phyloP scores from a whole-genome alignment of 2,888 invertebrate species.

The Parasteatoda lunata region DNA sequence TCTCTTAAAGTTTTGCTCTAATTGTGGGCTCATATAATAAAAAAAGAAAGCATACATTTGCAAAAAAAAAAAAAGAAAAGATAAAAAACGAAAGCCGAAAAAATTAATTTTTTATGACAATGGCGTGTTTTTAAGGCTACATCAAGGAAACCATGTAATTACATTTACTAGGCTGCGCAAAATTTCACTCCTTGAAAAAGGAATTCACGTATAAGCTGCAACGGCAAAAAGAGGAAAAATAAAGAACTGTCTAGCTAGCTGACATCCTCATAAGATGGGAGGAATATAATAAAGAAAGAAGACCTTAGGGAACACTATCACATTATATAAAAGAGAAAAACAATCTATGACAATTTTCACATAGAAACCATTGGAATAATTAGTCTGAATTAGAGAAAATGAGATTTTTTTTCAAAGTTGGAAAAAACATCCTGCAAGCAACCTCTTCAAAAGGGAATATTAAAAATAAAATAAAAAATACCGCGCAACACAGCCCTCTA shows the following conservation, averaged over 20 bases:
- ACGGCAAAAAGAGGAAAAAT: constrained; percentile 33
- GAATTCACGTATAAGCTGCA: constrained; percentile 61
- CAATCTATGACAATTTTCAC: constrained; percentile 62
- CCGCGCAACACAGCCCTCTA: not conserved
- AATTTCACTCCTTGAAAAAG: constrained; percentile 59
- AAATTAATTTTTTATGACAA: constrained; percentile 14
- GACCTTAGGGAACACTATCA: constrained; percentile 37
- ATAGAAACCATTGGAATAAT: constrained; percentile 63
- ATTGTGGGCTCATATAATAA: not conserved
- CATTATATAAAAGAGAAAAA: constrained; percentile 26
- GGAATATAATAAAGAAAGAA: constrained; percentile 45
- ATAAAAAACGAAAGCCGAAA: constrained; percentile 14
- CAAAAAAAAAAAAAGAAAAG: not conserved
- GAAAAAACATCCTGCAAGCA: constrained; percentile 19
- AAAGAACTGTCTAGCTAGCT: constrained; percentile 52
- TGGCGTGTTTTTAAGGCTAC: constrained; percentile 47
- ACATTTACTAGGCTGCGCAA: constrained; percentile 49
- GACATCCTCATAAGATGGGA: constrained; percentile 32
- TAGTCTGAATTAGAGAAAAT: constrained; percentile 58
- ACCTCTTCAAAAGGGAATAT: constrained; percentile 10
- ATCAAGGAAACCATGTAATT: constrained; percentile 59
- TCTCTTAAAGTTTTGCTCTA: constrained; percentile 1
- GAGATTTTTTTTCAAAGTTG: constrained; percentile 28
- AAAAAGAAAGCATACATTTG: not conserved
- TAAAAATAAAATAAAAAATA: constrained; percentile 12